Conservation (phyloP, 1,140 invertebrate genomes). For the Eciton burchellii region DNA sequence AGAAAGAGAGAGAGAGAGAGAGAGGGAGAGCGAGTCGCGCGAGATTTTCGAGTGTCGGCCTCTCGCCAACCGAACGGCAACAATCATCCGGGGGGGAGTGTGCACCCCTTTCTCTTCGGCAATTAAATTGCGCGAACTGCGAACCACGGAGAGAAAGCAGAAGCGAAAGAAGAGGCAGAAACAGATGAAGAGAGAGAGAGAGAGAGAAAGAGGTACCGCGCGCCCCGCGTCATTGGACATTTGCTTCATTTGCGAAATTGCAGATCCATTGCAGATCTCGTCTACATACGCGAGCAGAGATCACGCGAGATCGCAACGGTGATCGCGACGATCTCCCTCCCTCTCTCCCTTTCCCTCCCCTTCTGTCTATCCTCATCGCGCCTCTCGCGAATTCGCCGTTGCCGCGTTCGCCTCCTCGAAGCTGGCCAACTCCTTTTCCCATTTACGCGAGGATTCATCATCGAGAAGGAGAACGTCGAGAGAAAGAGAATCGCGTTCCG, state of each 20-base stretch:
- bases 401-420: conserved; percentile 1
- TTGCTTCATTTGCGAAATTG: conserved; percentile 78
- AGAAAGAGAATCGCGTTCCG: no score
- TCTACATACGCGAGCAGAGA: conserved; percentile 54
- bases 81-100: not conserved
- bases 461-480: conserved; percentile 26
- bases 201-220: conserved; percentile 29
- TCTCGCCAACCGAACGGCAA: conserved; percentile 4
- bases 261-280: conserved; percentile 71
- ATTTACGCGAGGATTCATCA: conserved; percentile 42
- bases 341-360: conserved; percentile 26
- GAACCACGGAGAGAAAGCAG: conserved; percentile 13
- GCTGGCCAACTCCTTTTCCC: conserved; percentile 34
- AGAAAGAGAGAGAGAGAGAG: not conserved
- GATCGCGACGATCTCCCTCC: conserved; percentile 59
- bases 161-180: not conserved
- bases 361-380: not conserved
- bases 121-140: conserved; percentile 66
- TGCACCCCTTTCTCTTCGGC: conserved; percentile 8
- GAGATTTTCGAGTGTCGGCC: conserved; percentile 15
- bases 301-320: conserved; percentile 64
- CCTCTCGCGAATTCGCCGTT: not conserved
- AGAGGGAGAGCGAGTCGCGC: not conserved
- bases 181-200: conserved; percentile 31
- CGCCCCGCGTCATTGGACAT: conserved; percentile 44